These are phyloP conservation scores for Glaucopsyche alexis DNA, from an alignment of 2,888 invertebrate species.

Conservation along the genomic window DNA sequence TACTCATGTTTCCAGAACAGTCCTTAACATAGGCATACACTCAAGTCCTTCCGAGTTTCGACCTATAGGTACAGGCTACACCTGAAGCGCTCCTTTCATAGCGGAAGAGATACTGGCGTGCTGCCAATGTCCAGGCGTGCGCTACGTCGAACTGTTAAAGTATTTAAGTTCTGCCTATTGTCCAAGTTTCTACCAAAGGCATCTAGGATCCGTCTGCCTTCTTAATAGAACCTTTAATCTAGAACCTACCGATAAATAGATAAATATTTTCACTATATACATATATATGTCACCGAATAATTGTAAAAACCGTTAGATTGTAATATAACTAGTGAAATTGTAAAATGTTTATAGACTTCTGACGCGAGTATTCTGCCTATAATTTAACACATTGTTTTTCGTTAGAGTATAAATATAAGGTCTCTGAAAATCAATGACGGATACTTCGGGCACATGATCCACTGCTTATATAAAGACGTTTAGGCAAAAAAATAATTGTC, in stretches of 20 bases:
- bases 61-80: slow-evolving; percentile 36
- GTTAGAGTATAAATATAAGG: too few relatives aligned
- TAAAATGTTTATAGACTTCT: too few relatives aligned
- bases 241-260: not conserved
- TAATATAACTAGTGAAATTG: too few relatives aligned
- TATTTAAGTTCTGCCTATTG: slow-evolving; percentile 44
- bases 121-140: slow-evolving; percentile 41
- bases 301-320: too few relatives aligned
- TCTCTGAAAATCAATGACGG: too few relatives aligned
- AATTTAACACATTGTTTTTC: too few relatives aligned
- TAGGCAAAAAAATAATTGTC: too few relatives aligned
- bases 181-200: slow-evolving; percentile 42
- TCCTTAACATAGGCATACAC: slow-evolving; percentile 7
- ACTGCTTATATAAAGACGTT: too few relatives aligned
- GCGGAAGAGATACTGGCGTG: slow-evolving; percentile 39
- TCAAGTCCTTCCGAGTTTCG: slow-evolving; percentile 32
- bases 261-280: too few relatives aligned
- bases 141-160: slow-evolving; percentile 42
- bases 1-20: not conserved
- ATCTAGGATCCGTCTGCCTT: slow-evolving; percentile 36
- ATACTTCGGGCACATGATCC: too few relatives aligned
- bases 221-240: slow-evolving; percentile 21
- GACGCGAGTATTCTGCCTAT: too few relatives aligned
- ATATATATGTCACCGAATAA: too few relatives aligned
- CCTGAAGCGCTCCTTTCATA: slow-evolving; percentile 39